phyloP scores from a whole-genome alignment of 2,113 vertebrate species.

The Athene cunicularia region DNA sequence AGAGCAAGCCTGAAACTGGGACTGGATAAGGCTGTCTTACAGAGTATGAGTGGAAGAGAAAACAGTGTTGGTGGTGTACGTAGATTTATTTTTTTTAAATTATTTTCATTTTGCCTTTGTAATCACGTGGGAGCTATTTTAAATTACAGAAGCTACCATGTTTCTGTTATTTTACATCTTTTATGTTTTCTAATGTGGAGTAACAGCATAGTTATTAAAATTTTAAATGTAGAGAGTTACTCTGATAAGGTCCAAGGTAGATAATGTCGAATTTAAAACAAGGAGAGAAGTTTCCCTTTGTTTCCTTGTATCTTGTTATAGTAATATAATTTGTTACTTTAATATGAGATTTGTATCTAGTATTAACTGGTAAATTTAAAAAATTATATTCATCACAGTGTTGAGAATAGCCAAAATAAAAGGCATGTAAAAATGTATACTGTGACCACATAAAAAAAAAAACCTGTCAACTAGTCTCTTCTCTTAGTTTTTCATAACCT shows the following conservation, averaged over 20 bases:
- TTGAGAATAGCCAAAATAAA: neutral
- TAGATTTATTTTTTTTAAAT: slow-evolving; percentile 36
- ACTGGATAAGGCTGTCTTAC: slow-evolving; percentile 95
- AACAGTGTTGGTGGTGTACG: slow-evolving; percentile 92
- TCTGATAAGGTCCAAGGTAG: neutral
- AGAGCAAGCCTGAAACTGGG: slow-evolving; percentile 96
- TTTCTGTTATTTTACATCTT: neutral
- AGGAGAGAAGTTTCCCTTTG: neutral
- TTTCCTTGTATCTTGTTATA: neutral
- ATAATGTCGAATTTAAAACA: neutral
- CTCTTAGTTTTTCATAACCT: neutral
- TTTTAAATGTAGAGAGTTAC: neutral
- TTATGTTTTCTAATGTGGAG: neutral
- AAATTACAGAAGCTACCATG: neutral
- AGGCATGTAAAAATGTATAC: neutral
- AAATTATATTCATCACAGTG: rapidly evolving
- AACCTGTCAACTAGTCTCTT: neutral
- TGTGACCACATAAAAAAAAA: neutral
- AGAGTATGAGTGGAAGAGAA: slow-evolving; percentile 98
- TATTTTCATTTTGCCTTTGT: neutral
- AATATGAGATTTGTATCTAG: neutral
- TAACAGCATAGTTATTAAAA: neutral
- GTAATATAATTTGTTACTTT: neutral
- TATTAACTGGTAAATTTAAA: neutral
- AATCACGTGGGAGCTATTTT: neutral